Evolutionary conservation across 2,888 invertebrate genomes (phyloP).

Genomic region (Drosophila pseudotalamancana): DNA sequence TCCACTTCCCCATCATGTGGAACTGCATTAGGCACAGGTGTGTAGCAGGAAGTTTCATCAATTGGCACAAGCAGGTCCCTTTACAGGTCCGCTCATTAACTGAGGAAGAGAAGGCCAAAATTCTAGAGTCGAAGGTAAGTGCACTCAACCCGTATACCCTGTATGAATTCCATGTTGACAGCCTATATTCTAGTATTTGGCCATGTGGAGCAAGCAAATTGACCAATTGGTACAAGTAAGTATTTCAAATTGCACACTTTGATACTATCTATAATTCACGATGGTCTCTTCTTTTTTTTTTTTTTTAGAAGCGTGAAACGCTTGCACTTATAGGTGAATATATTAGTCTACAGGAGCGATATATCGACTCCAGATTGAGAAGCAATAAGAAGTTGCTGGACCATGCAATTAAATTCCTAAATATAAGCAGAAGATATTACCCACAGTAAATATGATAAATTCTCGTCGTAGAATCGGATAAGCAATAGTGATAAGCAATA

Average conservation of each 20-base stretch:
- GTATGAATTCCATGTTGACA: neutral
- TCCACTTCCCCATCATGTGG: constrained; percentile 13
- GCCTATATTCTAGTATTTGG: neutral
- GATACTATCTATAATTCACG: neutral
- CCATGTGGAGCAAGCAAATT: constrained; percentile 30
- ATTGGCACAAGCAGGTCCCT: neutral
- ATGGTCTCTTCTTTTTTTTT: too few relatives aligned
- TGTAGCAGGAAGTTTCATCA: neutral
- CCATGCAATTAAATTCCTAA: neutral
- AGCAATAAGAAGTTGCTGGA: constrained; percentile 15
- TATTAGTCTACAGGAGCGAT: constrained; percentile 26
- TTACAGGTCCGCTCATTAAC: constrained; percentile 19
- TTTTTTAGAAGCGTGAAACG: constrained; percentile 33
- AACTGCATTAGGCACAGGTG: constrained; percentile 18
- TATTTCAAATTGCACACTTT: neutral
- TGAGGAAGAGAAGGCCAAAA: constrained; percentile 4
- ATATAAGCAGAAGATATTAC: neutral
- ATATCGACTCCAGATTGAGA: constrained; percentile 14
- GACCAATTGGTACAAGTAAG: constrained; percentile 25
- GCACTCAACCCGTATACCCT: neutral
- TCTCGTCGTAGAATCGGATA: neutral
- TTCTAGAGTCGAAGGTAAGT: constrained; percentile 5
- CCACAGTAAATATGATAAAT: neutral
- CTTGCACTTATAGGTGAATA: constrained; percentile 27
- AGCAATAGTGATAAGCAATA: neutral